Percentiles rank a stretch among this genome's conserved stretches.
These are phyloP conservation scores for Lordiphosa fenestrarum DNA, from an alignment of 2,888 invertebrate species.

Conservation along the genomic window DNA sequence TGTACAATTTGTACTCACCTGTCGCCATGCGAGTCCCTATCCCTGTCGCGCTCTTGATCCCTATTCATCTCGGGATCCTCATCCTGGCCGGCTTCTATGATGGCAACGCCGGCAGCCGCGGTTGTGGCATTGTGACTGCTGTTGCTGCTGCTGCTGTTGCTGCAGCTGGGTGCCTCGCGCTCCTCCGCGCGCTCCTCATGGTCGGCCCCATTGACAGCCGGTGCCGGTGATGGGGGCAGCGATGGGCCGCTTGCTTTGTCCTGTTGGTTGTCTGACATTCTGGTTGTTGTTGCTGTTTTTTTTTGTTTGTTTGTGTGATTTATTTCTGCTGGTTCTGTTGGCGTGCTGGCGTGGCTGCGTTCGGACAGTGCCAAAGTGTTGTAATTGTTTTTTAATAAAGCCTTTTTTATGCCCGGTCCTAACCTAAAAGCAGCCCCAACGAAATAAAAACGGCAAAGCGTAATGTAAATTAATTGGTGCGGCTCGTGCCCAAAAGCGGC, in stretches of 20 bases:
- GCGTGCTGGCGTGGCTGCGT: constrained; percentile 2
- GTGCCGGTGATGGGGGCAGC: constrained; percentile 33
- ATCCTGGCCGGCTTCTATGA: constrained; percentile 6
- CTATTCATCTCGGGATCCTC: constrained; percentile 13
- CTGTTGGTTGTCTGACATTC: constrained; percentile 43
- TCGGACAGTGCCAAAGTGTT: constrained; percentile 30
- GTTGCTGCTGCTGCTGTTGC: constrained; percentile 24
- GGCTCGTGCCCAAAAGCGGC: constrained; percentile 27
- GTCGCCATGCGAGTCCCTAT: constrained; percentile 45
- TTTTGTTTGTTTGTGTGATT: background rate
- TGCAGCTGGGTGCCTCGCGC: constrained; percentile 38
- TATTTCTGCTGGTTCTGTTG: constrained; percentile 5
- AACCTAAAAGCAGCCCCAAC: constrained; percentile 4
- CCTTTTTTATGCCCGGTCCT: constrained; percentile 16
- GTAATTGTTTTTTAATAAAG: constrained; percentile 59
- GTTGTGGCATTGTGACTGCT: constrained; percentile 9
- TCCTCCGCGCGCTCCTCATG: constrained; percentile 5
- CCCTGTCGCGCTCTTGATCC: constrained; percentile 36
- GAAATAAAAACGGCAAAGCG: constrained; percentile 24
- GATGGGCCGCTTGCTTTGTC: constrained; percentile 13
- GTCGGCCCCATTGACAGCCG: constrained; percentile 17
- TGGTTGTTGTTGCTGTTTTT: constrained; percentile 6
- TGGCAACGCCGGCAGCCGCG: background rate
- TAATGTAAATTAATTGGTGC: constrained; percentile 60
- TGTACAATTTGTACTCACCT: constrained; percentile 50